Conservation (phyloP, 2,797 vertebrate genomes). For the Rousettus madagascariensis region DNA sequence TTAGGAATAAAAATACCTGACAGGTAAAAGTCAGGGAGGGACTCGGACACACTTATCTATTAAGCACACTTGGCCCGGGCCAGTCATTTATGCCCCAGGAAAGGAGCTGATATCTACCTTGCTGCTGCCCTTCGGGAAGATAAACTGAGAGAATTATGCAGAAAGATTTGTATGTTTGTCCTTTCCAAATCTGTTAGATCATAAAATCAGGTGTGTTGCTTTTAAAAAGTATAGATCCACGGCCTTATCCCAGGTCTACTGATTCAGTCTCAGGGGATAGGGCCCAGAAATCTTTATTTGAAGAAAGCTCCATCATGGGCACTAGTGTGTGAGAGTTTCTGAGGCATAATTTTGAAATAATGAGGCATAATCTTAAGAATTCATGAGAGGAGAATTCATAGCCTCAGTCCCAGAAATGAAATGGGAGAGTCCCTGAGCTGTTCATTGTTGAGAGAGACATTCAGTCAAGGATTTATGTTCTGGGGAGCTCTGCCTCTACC, state of each 20-base stretch:
- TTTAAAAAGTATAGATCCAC: background rate
- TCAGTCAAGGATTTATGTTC: background rate
- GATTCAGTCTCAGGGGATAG: background rate
- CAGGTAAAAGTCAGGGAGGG: background rate
- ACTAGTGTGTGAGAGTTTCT: background rate
- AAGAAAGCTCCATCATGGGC: background rate
- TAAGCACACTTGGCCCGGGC: background rate
- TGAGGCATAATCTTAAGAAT: background rate
- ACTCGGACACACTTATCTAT: background rate
- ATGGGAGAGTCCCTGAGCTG: background rate
- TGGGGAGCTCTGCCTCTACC: background rate
- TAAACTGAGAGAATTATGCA: conserved; percentile 16
- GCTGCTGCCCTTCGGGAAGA: background rate
- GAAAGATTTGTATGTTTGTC: conserved; percentile 20
- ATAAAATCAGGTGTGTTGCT: conserved; percentile 33
- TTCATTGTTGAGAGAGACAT: background rate
- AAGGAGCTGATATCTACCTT: background rate
- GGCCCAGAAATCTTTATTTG: background rate
- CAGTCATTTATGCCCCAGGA: background rate
- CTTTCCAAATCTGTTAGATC: conserved; percentile 21
- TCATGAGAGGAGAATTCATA: background rate
- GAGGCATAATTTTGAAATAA: background rate
- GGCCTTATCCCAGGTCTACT: background rate
- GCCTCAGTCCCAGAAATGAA: background rate
- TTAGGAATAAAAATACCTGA: conserved; percentile 50